Evolutionary conservation across 2,797 vertebrate genomes (phyloP), one percentile per base, ranked within the genome.

Genomic region (Staurois parvus): DNA sequence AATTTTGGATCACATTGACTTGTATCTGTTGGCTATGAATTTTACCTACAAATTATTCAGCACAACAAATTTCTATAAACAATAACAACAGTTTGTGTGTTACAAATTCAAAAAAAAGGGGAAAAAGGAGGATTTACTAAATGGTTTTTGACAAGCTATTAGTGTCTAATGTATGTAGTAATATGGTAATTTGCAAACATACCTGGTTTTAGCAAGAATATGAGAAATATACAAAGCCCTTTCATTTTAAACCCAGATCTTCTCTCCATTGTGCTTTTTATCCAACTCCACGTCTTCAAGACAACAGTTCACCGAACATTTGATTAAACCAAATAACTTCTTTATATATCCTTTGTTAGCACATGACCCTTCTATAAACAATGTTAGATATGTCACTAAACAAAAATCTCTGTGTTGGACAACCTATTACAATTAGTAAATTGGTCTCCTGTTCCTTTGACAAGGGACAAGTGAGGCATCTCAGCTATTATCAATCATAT

Each of bases 331-430:
- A 32, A 70, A 79, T 56, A 34, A 1, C 15, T 32, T 70, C 78
- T 70, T 79, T 79, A 79, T 79, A 70, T 79, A 79, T 5, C 9
- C 21, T 52, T 34, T 32, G 21, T 30, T 21, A 48, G 1, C 6
- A 13, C 29, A 56, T 69, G 6, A 56, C 3, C 10, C 48, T 10
- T 32, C 32, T 1, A 69, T 34, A 52, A 79, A 70, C 66, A 69
- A 79, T 79, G 26, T 70, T 21, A 15, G 10, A 70, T 34, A 21
- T 56, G 45, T 79, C 66, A 79, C 42, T 2, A 52, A 4, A 26
- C 66, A 52, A 70, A 32, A n/a, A 79, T 79, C 21, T 56, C 29
- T 15, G 2, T 0, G 28, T 19, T 26, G 29, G 66, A 37, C 42
- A 70, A 30, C 40, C 78, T 29, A 1, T 48, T n/a, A 28, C 52